Evolutionary conservation across 1,140 invertebrate genomes (phyloP), one percentile per base, ranked within the genome.

Genomic region (Apis laboriosa): DNA sequence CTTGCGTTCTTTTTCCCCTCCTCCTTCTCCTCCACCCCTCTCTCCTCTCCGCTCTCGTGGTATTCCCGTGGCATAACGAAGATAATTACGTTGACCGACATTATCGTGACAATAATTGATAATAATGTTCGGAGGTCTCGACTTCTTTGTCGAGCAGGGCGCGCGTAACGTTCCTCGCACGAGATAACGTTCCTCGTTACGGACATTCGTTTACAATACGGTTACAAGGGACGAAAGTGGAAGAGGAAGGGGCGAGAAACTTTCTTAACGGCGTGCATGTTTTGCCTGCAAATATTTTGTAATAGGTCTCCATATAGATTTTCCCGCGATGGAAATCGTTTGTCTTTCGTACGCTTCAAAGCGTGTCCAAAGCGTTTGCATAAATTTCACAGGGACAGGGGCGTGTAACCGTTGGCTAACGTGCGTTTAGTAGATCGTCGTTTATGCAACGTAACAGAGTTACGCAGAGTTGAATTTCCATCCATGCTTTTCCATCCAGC

Each of bases 371-470:
- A 28, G 55, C 58, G 66, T 86, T 83, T 64, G 78, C 61, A 83
- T 58, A 73, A 79, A 87, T 86, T 86, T 76, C 61, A 77, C 68
- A 56, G 80, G 17, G 9, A 53, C n/a, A 43, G 55, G 58, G 55
- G 64, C 60, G 74, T 60, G 63, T 70, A 60, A 55, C 24, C 21
- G 63, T 67, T 55, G 55, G 24, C 28, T 63, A 70, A 72, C 51
- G 74, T 58, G 77, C n/a, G 53, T 86, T 75, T 67, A 72, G 24
- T 58, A 60, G 53, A 53, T 74, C 70, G 73, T 49, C 34, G 66
- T 80, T 56, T 64, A 34, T 58, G 66, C 70, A 84, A 87, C 61
- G 80, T 79, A 80, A 84, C 72, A 24, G 75, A 80, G 86, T 86
- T 77, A 84, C 58, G 24, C 70, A 60, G 61, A 13, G 53, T 87